Evolutionary conservation across 2,888 invertebrate species (phyloP), one percentile per base, ranked within the genome.

Genomic region (Diplolepis rosae): DNA sequence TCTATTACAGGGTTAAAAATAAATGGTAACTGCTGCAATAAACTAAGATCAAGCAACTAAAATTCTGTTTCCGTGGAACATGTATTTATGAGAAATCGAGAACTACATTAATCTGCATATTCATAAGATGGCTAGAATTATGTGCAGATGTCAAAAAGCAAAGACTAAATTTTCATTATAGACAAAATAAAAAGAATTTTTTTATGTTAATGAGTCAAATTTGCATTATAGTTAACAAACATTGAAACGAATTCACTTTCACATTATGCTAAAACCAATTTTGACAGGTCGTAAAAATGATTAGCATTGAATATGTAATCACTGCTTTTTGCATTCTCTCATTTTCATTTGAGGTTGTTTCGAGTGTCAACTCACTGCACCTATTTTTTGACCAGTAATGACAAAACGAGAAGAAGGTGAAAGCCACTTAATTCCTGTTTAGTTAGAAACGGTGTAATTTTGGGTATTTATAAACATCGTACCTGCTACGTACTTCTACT

Each of bases 1-100:
- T 61, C 56, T 39, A n/a, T 24, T 35, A n/a, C 24, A 61, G n/a
- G 56, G 22, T 61, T 61, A 56, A 56, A 35, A 35, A 56, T 56
- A 35, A 56, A 56, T 18, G 22, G 32, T 18, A 30, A 24, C 24
- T n/a, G 27, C 4, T 13, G 4, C 13, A 24, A 27, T 13, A 13
- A 50, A 50, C 50, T 51, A 22, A 27, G 39, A 51, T 11, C 50
- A n/a, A 51, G 6, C 24, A 1, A 27, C n/a, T 24, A 27, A 13
- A 27, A 27, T 27, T 13, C 13, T 51, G 0, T 51, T 50, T 27
- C 24, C 27, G 3, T 24, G 42, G 15, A 15, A 7, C 1, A 42
- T 6, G 32, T 42, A 42, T 42, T 42, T 5, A 42, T 15, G 42
- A 39, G 39, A 39, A 39, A 11, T 39, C 0, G 2, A 39, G n/a